Base-by-base conservation (phyloP, 2,113 vertebrate species). In the Spea multiplicata region DNA sequence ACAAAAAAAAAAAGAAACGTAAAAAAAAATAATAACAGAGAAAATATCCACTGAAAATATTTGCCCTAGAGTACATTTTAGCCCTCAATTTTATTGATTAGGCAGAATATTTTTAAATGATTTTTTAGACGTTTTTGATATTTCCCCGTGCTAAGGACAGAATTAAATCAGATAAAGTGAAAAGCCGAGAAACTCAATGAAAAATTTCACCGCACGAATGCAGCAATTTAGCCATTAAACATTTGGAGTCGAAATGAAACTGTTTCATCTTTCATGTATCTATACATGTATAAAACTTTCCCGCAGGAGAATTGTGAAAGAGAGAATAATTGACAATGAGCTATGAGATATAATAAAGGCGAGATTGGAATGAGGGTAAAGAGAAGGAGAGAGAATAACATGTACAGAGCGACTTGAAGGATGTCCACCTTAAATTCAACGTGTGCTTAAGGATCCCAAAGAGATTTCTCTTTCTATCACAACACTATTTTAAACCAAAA, bases 251-350 rank as follows among this genome's bases (percentile, higher is more conserved):
- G 68, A 78, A 78, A 78, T 78, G 76, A 78, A 78, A 62, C 67
- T 2, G 76, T 71, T 78, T 78, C 76, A 78, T 78, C 66, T 78
- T 71, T 78, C 76, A 71, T 71, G 76, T 78, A 64, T 78, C 76
- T 57, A 78, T 64, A 78, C 57, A 71, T 78, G 76, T 78, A 78
- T 78, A 78, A 78, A 78, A 78, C 13, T 55, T 30, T 71, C 76
- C 68, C 76, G 17, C 53, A 71, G 76, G 76, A 78, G 55, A 30
- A 44, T 14, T n/a, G 57, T 62, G 66, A 78, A 52, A 62, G 67
- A 50, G 52, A 49, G 67, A 78, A 78, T 78, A 78, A 78, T 78
- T 78, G 76, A 78, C 76, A 71, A 78, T 78, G 76, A 78, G 76
- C 71, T 78, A 78, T 78, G 76, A 78, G 76, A 44, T 78, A 44